Base-by-base conservation (phyloP, 2,888 invertebrate genomes). In the Pristionchus entomophagus region DNA sequence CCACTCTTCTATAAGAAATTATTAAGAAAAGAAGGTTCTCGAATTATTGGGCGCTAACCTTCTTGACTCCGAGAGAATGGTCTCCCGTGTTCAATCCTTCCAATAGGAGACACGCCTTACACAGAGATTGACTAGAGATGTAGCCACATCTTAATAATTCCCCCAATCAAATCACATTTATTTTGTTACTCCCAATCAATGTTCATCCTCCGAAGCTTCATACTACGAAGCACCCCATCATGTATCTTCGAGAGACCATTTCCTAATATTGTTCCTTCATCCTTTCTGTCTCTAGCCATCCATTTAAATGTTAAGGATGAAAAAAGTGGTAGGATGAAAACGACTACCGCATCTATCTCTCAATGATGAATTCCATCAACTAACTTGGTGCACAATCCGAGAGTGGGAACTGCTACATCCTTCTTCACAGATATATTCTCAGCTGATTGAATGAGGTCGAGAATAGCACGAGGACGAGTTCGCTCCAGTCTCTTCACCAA, bases 61-160 rank as follows among this genome's bases (percentile, higher is more conserved):
- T 92, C 22, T 78, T 85, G 32, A 97, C 96, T n/a, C 97, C 97
- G 78, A 97, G 95, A 94, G 96, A 96, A 0, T 98, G 98, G 78
- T 97, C 94, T 2, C 98, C 98, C 88, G 94, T 94, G 94, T 99
- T 99, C 2, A 99, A 95, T 0, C 99, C 99, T 95, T 99, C 98
- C 6, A 99, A 94, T 86, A 99, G 95, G 0, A 97, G 96, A 94
- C 99, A 99, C 0, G 99, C 99, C 94, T 99, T 99, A 94, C 99
- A 99, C 5, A 98, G 95, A 91, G 96, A 96, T 94, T 98, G 98
- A 88, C 98, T 98, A n/a, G 95, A 95, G 86, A 95, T 95, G 91
- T 95, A 99, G 45, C 97, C 96, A 94, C 99, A 99, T 73, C 96
- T 95, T 0, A 38, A 69, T 19, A n/a, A 14, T n/a, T n/a, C n/a